Evolutionary conservation across 2,113 vertebrate species (phyloP), one percentile per base, ranked within the genome.

Genomic region (Chionis minor): DNA sequence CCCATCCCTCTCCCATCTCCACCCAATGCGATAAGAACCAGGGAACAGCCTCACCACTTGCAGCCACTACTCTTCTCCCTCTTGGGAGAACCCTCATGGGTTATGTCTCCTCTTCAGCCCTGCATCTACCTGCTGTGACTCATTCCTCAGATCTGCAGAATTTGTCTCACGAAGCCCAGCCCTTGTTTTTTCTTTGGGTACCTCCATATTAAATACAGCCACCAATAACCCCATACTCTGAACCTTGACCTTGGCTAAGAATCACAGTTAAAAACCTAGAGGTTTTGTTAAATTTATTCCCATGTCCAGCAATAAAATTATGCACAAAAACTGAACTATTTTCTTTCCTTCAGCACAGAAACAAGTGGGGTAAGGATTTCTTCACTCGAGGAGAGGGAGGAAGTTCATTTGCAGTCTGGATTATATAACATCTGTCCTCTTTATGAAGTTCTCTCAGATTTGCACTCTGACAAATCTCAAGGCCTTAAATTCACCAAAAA

Each of bases 221-320:
- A 23, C 21, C 5, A 35, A 21, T 20, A 75, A 52, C 38, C 27
- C 33, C 44, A 2, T 24, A 8, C 26, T 54, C 45, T 72, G 24
- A 86, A 58, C 7, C 16, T 3, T 2, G 4, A 14, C 9, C 11
- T 56, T 1, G 0, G 6, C n/a, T 77, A 62, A 52, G 20, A 80
- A 24, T 16, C 40, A 42, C 4, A 12, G 6, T 33, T 83, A n/a
- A 86, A 90, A 86, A 20, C 15, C 11, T 38, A 49, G 30, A 79
- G 27, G 7, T 11, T 70, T 82, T 66, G 2, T 62, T 45, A 58
- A 88, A 81, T 18, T n/a, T 66, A 58, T 30, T n/a, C 10, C 0
- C 1, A 24, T 18, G 17, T 54, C 20, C 23, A 82, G 21, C 14
- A 84, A 59, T 12, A 59, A 78, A 78, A 69, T 45, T 17, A 58